Percentiles rank a stretch among this genome's conserved stretches.
phyloP scores from a whole-genome alignment of 2,888 invertebrate species.

The Orthonevra nobilis region DNA sequence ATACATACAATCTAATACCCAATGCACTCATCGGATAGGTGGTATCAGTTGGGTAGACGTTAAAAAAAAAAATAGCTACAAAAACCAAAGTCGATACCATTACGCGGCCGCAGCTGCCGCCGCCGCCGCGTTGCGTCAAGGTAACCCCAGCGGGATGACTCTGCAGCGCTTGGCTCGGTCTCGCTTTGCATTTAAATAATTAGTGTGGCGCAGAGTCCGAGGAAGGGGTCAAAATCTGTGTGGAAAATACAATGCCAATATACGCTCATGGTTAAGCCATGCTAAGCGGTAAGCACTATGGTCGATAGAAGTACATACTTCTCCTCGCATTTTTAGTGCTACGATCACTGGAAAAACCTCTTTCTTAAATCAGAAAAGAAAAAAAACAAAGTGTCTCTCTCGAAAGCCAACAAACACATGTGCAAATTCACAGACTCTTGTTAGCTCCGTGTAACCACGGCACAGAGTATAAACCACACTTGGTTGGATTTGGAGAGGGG shows the following conservation, averaged over 20 bases:
- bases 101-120: too few species aligned
- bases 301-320: background rate
- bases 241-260: slow-evolving; percentile 61
- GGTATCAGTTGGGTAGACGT: slow-evolving; percentile 18
- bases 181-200: slow-evolving; percentile 59
- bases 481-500: slow-evolving; percentile 24
- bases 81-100: too few species aligned
- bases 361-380: too few species aligned
- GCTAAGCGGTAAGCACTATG: slow-evolving; percentile 2
- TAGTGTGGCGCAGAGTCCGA: slow-evolving; percentile 46
- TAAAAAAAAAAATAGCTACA: slow-evolving; percentile 43
- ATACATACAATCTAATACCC: too few species aligned
- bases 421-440: slow-evolving; percentile 45
- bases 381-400: too few species aligned
- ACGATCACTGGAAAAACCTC: slow-evolving; percentile 56
- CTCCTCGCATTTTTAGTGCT: background rate
- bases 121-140: slow-evolving; percentile 64
- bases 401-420: slow-evolving; percentile 1
- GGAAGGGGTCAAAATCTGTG: slow-evolving; percentile 61
- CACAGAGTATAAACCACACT: slow-evolving; percentile 9
- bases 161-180: slow-evolving; percentile 38
- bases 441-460: slow-evolving; percentile 37
- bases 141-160: slow-evolving; percentile 62
- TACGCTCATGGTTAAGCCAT: slow-evolving; percentile 59
- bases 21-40: slow-evolving; percentile 37